Conservation (phyloP, 2,888 invertebrate species). For the Agapostemon virescens region DNA sequence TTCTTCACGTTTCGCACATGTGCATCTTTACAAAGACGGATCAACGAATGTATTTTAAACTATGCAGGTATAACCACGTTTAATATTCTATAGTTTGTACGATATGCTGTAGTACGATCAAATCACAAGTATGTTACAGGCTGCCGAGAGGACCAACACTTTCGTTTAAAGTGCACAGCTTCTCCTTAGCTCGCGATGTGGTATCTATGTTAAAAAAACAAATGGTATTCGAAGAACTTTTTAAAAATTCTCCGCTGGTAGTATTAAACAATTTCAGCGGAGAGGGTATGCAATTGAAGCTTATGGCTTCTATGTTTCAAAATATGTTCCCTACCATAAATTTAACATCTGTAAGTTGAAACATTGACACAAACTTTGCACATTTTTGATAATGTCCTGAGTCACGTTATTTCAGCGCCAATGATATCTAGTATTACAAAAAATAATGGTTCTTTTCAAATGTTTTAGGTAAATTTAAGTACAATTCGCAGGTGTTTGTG, state of each 20-base stretch:
- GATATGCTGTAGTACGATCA: background rate
- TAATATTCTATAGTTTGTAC: background rate
- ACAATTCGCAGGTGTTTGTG: conserved; percentile 93
- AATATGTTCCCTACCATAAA: conserved; percentile 99
- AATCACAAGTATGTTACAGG: conserved; percentile 77
- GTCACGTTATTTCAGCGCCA: too few relatives aligned
- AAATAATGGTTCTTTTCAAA: conserved; percentile 41
- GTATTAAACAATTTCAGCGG: conserved; percentile 95
- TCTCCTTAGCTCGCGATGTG: conserved; percentile 92
- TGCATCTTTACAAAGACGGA: conserved; percentile 94
- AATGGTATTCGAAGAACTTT: conserved; percentile 90
- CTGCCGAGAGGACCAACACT: conserved; percentile 96
- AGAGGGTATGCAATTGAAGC: conserved; percentile 92
- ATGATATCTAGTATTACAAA: background rate
- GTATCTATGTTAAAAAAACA: conserved; percentile 92
- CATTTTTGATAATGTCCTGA: too few relatives aligned
- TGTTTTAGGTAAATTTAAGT: conserved; percentile 89
- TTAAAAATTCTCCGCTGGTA: conserved; percentile 93
- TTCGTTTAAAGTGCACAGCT: conserved; percentile 92
- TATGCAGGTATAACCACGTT: conserved; percentile 81
- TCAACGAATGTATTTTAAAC: conserved; percentile 91
- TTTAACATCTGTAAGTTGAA: conserved; percentile 88
- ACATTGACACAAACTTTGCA: background rate
- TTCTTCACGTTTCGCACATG: conserved; percentile 96
- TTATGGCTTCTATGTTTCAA: conserved; percentile 98